These are phyloP conservation scores for Paramormyrops hopkinsi DNA, from an alignment of 2,797 vertebrate genomes.

Conservation along the genomic window DNA sequence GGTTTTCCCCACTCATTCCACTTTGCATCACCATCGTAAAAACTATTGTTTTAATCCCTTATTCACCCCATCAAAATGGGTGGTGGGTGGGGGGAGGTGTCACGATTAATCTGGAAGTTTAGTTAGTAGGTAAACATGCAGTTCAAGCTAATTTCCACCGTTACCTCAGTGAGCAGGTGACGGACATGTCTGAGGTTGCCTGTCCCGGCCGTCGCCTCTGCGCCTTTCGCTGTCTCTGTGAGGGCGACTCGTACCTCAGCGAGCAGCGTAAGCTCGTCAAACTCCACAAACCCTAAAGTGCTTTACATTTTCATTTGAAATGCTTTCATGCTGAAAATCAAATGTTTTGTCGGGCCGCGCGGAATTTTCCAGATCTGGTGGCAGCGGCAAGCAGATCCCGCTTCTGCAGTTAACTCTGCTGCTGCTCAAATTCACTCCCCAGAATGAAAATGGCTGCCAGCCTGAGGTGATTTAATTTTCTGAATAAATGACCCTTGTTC, in stretches of 20 bases:
- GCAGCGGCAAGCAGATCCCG: not conserved
- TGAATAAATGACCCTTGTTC: not conserved
- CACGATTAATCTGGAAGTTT: not conserved
- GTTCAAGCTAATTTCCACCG: not conserved
- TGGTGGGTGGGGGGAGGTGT: not conserved
- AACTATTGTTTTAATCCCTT: not conserved
- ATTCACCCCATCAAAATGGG: not conserved
- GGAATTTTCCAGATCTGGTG: not conserved
- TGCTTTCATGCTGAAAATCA: not conserved
- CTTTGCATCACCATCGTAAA: not conserved
- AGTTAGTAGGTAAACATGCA: not conserved
- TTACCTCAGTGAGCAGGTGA: not conserved
- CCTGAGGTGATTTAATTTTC: not conserved
- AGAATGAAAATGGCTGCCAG: not conserved
- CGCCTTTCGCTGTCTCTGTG: not conserved
- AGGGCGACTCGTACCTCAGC: not conserved
- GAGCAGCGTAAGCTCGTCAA: not conserved
- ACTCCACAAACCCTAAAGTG: not conserved
- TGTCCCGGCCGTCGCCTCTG: not conserved
- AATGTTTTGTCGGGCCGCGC: not conserved
- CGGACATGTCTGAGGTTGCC: not conserved
- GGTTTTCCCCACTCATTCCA: not conserved
- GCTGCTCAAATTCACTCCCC: not conserved
- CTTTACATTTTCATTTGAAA: not conserved
- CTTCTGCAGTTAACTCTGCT: not conserved